Conservation (phyloP, 2,113 vertebrate species). For the Scatophagus argus region DNA sequence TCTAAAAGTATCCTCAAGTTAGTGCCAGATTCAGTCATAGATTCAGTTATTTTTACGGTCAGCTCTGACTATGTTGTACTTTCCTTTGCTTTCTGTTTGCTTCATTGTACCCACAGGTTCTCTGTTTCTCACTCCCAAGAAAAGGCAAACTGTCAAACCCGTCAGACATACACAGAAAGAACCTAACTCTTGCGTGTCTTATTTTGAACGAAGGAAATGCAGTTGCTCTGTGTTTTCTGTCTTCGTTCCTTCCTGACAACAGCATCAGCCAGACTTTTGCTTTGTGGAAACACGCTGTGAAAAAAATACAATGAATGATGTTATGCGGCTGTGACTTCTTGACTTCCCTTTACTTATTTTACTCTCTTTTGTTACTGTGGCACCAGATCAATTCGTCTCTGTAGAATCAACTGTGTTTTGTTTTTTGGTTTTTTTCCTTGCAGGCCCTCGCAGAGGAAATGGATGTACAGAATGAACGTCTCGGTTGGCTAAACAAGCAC, state of each 20-base stretch:
- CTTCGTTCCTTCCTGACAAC: not conserved
- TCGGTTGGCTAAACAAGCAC: constrained; percentile 91
- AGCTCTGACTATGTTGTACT: not conserved
- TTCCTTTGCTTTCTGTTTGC: not conserved
- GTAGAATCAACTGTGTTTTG: constrained; percentile 5
- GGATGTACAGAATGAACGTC: constrained; percentile 86
- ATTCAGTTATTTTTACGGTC: constrained; percentile 27
- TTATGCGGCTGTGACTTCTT: not conserved
- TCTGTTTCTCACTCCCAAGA: constrained; percentile 18
- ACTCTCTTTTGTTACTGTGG: not conserved
- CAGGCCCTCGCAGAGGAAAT: constrained; percentile 89
- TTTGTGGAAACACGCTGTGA: not conserved
- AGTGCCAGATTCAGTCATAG: not conserved
- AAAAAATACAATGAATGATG: not conserved
- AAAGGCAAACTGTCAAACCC: constrained; percentile 16
- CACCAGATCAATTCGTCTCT: not conserved
- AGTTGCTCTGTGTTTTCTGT: not conserved
- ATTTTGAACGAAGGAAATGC: constrained; percentile 29
- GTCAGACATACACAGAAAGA: constrained; percentile 17
- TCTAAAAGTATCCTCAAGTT: not conserved
- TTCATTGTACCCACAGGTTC: constrained; percentile 20
- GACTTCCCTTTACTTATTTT: not conserved
- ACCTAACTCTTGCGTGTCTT: not conserved
- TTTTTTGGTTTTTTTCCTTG: not conserved
- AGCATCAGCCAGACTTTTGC: not conserved